These are phyloP conservation scores for Patiria miniata DNA, from an alignment of 35 echinoderm and acorn worm species.

Conservation along the genomic window DNA sequence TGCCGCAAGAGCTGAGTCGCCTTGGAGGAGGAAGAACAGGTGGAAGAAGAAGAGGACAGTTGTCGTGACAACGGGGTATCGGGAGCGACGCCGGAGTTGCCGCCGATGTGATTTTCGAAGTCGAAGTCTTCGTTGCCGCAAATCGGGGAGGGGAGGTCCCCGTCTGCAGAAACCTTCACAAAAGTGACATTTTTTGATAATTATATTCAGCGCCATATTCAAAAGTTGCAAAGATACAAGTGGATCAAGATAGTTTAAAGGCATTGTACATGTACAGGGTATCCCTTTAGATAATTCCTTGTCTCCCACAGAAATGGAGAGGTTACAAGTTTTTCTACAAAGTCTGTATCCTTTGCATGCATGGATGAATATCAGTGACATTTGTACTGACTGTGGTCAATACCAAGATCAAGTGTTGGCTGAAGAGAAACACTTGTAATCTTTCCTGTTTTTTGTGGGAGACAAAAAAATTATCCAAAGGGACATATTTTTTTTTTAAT, in stretches of 20 bases:
- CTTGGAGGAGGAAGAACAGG: neutral
- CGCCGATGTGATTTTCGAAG: constrained; percentile 9
- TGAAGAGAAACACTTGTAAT: no score
- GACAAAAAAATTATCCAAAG: no score
- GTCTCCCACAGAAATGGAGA: no score
- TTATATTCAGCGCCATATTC: neutral
- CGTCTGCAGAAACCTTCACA: neutral
- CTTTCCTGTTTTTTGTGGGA: no score
- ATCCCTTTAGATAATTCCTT: no score
- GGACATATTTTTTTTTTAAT: no score
- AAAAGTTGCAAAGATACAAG: neutral
- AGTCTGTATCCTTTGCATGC: no score
- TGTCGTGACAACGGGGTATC: neutral
- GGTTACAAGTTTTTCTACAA: no score
- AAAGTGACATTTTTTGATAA: neutral
- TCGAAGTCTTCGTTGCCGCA: constrained; percentile 16
- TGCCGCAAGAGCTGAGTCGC: neutral
- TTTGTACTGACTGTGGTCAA: no score
- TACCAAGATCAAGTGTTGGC: no score
- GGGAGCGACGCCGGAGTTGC: neutral
- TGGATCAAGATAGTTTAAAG: no score
- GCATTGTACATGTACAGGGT: neutral
- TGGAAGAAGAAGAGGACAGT: neutral
- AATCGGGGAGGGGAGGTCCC: constrained; percentile 4
- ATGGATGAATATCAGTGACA: no score